Base-by-base conservation (phyloP, 2,113 vertebrate species). In the Sceloporus undulatus region DNA sequence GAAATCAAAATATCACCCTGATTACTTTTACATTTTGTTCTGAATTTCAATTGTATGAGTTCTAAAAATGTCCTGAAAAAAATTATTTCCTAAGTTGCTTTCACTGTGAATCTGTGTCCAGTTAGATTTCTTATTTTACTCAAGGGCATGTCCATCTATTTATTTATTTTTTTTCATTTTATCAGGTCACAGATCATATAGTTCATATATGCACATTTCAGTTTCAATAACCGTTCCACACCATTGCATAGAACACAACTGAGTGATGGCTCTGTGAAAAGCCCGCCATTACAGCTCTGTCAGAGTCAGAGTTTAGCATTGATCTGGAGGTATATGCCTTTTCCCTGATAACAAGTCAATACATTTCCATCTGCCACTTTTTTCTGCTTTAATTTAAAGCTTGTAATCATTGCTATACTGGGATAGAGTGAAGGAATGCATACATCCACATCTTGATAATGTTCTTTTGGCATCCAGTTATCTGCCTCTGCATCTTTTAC, bases 311-410 rank as follows among this genome's bases (percentile, higher is more conserved):
- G 23, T 52, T 91, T 59, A 82, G 75, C 92, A 93, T 0, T 83
- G 89, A 94, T 92, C 81, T 78, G 82, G 18, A 52, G 25, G 59
- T 77, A 91, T 88, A 71, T 65, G 79, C 74, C 90, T 93, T 79
- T 88, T 91, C 77, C 42, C 70, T 84, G 71, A 92, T 90, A 75
- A 90, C 91, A 90, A 94, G 76, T 91, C 84, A 56, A 52, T 85
- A 73, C 0, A 86, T 84, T 76, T 87, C 27, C 21, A 70, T 38
- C 74, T 87, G 65, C 42, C 48, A 13, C n/a, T 48, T 88, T 81
- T 83, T 90, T 54, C 86, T 89, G 84, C 88, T 93, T 93, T 89
- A 76, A 14, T 92, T 92, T 81, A 89, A 94, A 68, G 70, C 66
- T 89, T 89, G 87, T 42, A 81, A 65, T 56, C 34, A 1, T 70